Evolutionary conservation across 2,797 vertebrate species (phyloP), one percentile per base, ranked within the genome.

Genomic region (Remorina albescens): DNA sequence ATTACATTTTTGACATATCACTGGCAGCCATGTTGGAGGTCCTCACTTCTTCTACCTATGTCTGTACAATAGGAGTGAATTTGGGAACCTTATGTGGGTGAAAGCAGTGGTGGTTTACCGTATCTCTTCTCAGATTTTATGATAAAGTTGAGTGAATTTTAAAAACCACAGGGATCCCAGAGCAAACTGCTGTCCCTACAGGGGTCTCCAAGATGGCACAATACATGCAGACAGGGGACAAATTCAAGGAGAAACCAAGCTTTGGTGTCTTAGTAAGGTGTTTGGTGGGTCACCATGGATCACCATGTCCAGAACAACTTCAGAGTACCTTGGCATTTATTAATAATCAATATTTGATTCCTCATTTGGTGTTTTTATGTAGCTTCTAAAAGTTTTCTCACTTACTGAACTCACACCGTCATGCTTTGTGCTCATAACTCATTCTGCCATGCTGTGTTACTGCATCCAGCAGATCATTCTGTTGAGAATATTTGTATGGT

Each of bases 371-470:
- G n/a, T n/a, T n/a, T n/a, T n/a, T n/a, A n/a, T n/a, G n/a, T n/a
- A n/a, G n/a, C n/a, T n/a, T n/a, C n/a, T n/a, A n/a, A n/a, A n/a
- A n/a, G n/a, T n/a, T n/a, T n/a, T n/a, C n/a, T n/a, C n/a, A n/a
- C n/a, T n/a, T n/a, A n/a, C 34, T 80, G 61, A 18, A 26, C 13
- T 71, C 67, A 41, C 66, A 61, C 21, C 37, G 6, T 54, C 34
- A 18, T 30, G 69, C 5, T 51, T 54, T 32, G 34, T 34, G 25
- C 8, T 53, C 42, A 34, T 21, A 11, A 36, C 2, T 23, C 7
- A 60, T 2, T 63, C 37, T 32, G 23, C 25, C 1, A 0, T 30
- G 16, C 21, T 21, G 0, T 53, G 68, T 8, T 26, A 9, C 10
- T 46, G 28, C 21, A 42, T 53, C 13, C 23, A 51, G 7, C 56